Evolutionary conservation across 2,888 invertebrate genomes (phyloP), one percentile per base, ranked within the genome.

Genomic region (Cantharis lateralis): DNA sequence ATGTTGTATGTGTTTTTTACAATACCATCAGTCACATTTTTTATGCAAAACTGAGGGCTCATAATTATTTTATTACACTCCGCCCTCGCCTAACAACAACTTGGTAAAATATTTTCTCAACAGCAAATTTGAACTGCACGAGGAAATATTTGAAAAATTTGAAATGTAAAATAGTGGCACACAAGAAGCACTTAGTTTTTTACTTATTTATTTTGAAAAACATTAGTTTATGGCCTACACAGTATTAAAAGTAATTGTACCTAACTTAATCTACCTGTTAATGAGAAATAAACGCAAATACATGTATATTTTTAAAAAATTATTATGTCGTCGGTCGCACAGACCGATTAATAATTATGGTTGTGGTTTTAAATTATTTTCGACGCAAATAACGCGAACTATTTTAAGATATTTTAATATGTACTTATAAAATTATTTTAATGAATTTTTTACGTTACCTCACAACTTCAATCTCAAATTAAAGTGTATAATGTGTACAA

Each of bases 191-290:
- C 48, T n/a, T 48, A 48, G 48, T 48, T 48, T 72, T 78, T 78
- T 68, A 76, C 80, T 79, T 77, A 79, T 80, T 80, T 80, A 79
- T 80, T 82, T 75, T 48, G n/a, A 48, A 48, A 48, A 48, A 48
- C 11, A n/a, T 48, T 48, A 48, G 48, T 48, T 48, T 48, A 80
- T 82, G 84, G 83, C 84, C 83, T 83, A 82, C 76, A 76, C 82
- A 83, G 81, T 83, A 83, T 83, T 83, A 84, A 79, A 73, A 70
- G 68, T 78, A 70, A 63, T 73, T 78, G 78, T 78, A 78, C 71
- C 76, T 78, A 76, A 72, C 77, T 78, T 76, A 76, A 77, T 79
- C 78, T 81, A 77, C 78, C 77, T 76, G 77, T 75, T 77, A 77
- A 74, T 68, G 76, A 77, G 70, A 79, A 79, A 76, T 73, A 76